A percentile compares a stretch with the other conserved stretches of the same genome.
phyloP scores from a whole-genome alignment of 2,888 invertebrate species.

The Platerodrilus igneus region DNA sequence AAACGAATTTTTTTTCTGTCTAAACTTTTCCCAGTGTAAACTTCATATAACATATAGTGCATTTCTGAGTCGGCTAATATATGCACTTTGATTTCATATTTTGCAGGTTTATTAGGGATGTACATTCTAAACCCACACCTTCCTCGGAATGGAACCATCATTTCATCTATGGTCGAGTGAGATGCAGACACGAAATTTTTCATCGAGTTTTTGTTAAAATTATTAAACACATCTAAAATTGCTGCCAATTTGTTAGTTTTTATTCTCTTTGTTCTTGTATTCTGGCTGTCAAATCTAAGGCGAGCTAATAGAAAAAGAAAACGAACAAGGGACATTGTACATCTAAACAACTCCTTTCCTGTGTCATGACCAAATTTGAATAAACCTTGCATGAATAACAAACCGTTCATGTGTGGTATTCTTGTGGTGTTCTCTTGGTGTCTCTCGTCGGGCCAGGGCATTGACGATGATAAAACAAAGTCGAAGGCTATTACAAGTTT shows the following conservation, averaged over 20 bases:
- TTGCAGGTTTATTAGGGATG: slow-evolving; percentile 3
- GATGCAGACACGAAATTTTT: slow-evolving; percentile 6
- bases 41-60: slow-evolving; percentile 3
- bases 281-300: slow-evolving; percentile 10
- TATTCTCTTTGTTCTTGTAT: slow-evolving; percentile 8
- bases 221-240: slow-evolving; percentile 11
- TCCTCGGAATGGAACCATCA: slow-evolving; percentile 14
- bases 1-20: background rate
- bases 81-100: slow-evolving; percentile 4
- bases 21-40: slow-evolving; percentile 6
- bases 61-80: slow-evolving; percentile 1
- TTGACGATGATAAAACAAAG: too few relatives aligned
- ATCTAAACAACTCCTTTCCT: too few relatives aligned
- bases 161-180: slow-evolving; percentile 12
- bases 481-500: too few relatives aligned
- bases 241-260: slow-evolving; percentile 12
- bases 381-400: too few relatives aligned
- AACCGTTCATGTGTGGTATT: too few relatives aligned
- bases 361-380: slow-evolving; percentile 6
- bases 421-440: too few relatives aligned
- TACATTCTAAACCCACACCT: slow-evolving; percentile 14
- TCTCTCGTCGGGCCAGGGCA: too few relatives aligned
- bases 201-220: slow-evolving; percentile 4
- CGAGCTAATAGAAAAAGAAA: slow-evolving; percentile 11
- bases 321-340: slow-evolving; percentile 8